Evolutionary conservation across 2,888 invertebrate species (phyloP).

Genomic region (Steinernema scapterisci): DNA sequence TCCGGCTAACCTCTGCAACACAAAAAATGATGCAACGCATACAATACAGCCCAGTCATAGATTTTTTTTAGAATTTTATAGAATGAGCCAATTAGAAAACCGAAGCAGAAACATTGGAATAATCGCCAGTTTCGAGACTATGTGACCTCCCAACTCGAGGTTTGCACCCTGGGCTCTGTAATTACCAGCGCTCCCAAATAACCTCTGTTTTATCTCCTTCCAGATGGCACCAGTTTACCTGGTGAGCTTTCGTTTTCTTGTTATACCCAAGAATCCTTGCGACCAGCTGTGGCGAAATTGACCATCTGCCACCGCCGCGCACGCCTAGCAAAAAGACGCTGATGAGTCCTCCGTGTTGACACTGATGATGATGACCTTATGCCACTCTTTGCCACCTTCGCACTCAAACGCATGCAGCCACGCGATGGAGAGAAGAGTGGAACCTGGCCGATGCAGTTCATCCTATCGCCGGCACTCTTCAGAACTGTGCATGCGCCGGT

Average conservation of each 20-base stretch:
- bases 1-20: no score
- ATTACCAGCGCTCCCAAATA: background rate
- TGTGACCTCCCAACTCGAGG: no score
- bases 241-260: constrained; percentile 4
- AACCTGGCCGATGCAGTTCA: background rate
- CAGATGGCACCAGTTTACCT: background rate
- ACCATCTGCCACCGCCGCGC: constrained; percentile 7
- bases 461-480: background rate
- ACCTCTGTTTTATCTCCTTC: background rate
- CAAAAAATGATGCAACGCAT: no score
- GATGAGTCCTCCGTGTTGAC: background rate
- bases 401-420: background rate
- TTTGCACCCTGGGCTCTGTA: background rate
- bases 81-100: no score
- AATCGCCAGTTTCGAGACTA: no score
- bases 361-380: constrained; percentile 27
- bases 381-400: constrained; percentile 22
- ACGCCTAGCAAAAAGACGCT: background rate
- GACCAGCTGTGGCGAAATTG: background rate
- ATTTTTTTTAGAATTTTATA: no score
- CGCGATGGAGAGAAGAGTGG: background rate
- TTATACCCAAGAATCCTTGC: background rate
- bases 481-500: background rate
- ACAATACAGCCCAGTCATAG: no score
- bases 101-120: no score